Evolutionary conservation across 2,888 invertebrate species (phyloP), one percentile per base, ranked within the genome.

Genomic region (Acronicta alni): DNA sequence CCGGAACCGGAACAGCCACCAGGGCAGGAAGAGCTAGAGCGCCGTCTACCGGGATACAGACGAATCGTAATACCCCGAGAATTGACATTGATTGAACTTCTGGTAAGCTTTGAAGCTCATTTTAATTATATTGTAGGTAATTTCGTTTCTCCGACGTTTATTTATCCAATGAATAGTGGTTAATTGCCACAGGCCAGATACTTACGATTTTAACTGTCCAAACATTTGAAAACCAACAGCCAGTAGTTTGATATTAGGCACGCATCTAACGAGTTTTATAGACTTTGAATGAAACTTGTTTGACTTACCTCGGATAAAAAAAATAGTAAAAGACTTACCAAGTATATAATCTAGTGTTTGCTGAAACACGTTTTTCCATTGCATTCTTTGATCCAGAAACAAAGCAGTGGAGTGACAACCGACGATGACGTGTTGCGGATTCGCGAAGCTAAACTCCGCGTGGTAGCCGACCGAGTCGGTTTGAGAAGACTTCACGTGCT

Each of bases 391-490:
- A 23, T 55, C 41, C 73, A 95, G 95, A 92, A 93, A 84, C 90
- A 94, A 81, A 85, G 87, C 67, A 93, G 92, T 61, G 95, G 94
- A 3, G 92, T 85, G 1, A 85, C 81, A 0, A 89, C 91, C 5
- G 91, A 95, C 52, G 90, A 91, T 12, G 92, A 93, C 32, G 92
- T 95, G 1, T 81, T 93, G 2, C 82, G 81, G n/a, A 87, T 94
- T 37, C 95, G 95, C 3, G 94, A 95, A 64, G 94, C 96, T 0
- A 95, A 95, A 71, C 86, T 97, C 9, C 95, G 95, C 6, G 96
- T 97, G 7, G 95, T 97, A 10, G 95, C 96, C 0, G 95, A 95
- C 58, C 95, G 95, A 55, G 93, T 96, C 7, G 96, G 96, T 17
- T 82, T 97, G 42, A 95, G 96, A 41, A 91, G 96, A 20, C 87